Base-by-base conservation (phyloP, 2,797 vertebrate species). In the Nannoperca obscura region DNA sequence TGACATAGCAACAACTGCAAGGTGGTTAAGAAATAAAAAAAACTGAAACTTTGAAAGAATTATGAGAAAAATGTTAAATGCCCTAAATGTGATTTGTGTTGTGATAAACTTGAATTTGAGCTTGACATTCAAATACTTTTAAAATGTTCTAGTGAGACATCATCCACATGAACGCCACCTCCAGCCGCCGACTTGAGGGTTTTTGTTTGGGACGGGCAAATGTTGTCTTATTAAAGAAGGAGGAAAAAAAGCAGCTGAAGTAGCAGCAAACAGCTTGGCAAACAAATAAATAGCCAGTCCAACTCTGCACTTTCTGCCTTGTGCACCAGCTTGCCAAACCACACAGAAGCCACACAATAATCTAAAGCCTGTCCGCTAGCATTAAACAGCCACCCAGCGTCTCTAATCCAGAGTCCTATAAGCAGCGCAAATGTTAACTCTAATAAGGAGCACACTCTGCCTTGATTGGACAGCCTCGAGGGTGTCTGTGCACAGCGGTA, bases 401-500 rank as follows among this genome's bases (percentile, higher is more conserved):
- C 70, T 80, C 60, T 47, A 19, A 75, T 57, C 71, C 54, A 8
- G 5, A 61, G 58, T 60, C 66, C 58, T 60, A 27, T 22, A 79
- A 44, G 36, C 61, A 71, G 76, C 0, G 8, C 57, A 71, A 82
- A 80, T 82, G 66, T 73, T 84, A 61, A 63, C 47, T 63, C 61
- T 66, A 84, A 82, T 60, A 30, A 81, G 70, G 61, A 72, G 73
- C 38, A 20, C 59, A 34, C 71, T 68, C 32, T 36, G 42, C 61
- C 62, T 65, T 82, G 75, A 86, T 86, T 81, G 76, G 42, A 40
- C 53, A 9, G 32, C 71, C 72, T 72, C 24, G 0, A 68, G 63
- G 60, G 64, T 49, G 36, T 54, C 57, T 15, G 46, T 8, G 30
- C 62, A 13, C 53, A 24, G 80, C 5, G 10, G 55, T 83, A 71